Base-by-base conservation (phyloP, 2,797 vertebrate genomes). In the Myoxocephalus aenaeus region DNA sequence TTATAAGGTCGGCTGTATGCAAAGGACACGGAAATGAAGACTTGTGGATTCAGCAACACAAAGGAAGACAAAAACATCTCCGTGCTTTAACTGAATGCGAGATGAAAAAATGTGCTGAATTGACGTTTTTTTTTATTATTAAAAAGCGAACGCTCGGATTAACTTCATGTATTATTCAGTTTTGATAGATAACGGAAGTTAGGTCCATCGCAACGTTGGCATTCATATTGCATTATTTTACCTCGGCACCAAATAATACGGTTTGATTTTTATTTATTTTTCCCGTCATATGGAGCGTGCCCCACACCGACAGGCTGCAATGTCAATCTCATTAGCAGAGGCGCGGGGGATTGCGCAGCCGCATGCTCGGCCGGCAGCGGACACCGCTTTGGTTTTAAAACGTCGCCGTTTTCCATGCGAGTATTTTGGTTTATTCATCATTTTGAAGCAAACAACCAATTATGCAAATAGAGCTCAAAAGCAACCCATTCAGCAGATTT, bases 391-490 rank as follows among this genome's bases (percentile, higher is more conserved):
- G 79, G 71, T 75, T 90, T 81, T 65, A 12, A 83, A 82, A 89
- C 67, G 70, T 83, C 13, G 50, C 69, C 56, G 51, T 84, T 89
- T 89, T 86, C 75, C 79, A 81, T 75, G 74, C 36, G 11, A 75
- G 38, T 48, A 65, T 86, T 94, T 90, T 67, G 75, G 86, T 94
- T 92, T 94, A 93, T 94, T 94, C 91, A 94, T 95, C 93, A 92
- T 91, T 93, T 92, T 86, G 88, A 82, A 75, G 87, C 86, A 93
- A 94, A 94, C 90, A 92, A 90, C 87, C 89, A 92, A 93, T 94
- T 93, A 95, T 94, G 93, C 87, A 95, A 93, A 95, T 92, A 29
- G 78, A 17, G 65, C 77, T 77, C 44, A 73, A 88, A 94, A 93
- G 75, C 48, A 27, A 79, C 85, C 62, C 69, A 90, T 92, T 94